phyloP scores from a whole-genome alignment of 1,140 invertebrate genomes.

The Drosophila pachea region DNA sequence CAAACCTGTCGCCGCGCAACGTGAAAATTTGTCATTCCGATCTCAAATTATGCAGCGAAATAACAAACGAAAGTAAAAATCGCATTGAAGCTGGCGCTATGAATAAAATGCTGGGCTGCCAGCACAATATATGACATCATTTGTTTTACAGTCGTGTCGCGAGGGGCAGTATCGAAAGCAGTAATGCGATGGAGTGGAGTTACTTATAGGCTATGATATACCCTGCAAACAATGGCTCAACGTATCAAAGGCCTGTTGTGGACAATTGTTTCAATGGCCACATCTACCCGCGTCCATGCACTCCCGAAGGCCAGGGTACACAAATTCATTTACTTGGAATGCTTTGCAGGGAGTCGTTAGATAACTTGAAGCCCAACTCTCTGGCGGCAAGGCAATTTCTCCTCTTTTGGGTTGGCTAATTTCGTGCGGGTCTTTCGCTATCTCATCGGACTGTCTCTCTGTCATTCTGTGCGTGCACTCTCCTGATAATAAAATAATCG shows the following conservation, averaged over 20 bases:
- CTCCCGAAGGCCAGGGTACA: conserved; percentile 2
- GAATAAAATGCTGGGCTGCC: conserved; percentile 30
- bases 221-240: not conserved
- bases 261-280: too few relatives aligned
- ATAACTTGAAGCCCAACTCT: conserved; percentile 27
- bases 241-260: too few relatives aligned
- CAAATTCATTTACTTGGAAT: conserved; percentile 49
- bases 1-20: conserved; percentile 27
- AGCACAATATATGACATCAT: conserved; percentile 60
- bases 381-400: not conserved
- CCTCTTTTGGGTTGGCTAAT: not conserved
- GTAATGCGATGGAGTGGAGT: too few relatives aligned
- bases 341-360: conserved; percentile 39
- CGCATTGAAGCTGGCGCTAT: conserved; percentile 63
- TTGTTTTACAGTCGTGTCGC: conserved; percentile 60
- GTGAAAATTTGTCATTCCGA: conserved; percentile 48
- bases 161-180: conserved; percentile 19
- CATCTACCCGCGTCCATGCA: not conserved
- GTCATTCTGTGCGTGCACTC: conserved; percentile 7
- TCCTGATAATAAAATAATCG: conserved; percentile 37
- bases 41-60: conserved; percentile 69
- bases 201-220: not conserved
- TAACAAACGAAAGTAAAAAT: conserved; percentile 73
- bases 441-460: not conserved
- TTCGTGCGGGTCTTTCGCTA: conserved; percentile 9